Base-by-base conservation (phyloP, 2,113 vertebrate genomes). In the Zosterops borbonicus region DNA sequence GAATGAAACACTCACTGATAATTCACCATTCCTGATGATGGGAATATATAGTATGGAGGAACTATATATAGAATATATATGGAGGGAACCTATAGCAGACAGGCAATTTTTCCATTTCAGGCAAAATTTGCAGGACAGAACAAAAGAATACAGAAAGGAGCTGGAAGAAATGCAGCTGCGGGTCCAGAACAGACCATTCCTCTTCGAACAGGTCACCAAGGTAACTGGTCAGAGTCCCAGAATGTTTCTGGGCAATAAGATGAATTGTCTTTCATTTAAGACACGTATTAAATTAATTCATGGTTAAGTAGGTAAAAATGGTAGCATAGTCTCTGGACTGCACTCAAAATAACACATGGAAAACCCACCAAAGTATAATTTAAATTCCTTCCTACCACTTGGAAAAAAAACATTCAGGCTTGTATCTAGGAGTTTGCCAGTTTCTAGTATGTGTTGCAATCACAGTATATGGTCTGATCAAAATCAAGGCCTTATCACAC, bases 181-280 rank as follows among this genome's bases (percentile, higher is more conserved):
- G 93, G 98, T 99, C 84, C 98, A 97, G 59, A 97, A 96, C 60
- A 98, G 98, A 69, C 99, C 99, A 4, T 99, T 98, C 94, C 98
- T 99, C 92, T 99, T 99, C 7, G 98, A 99, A 95, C 98, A 98
- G 96, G 97, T 99, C 95, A 98, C 98, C 39, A 98, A 98, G 98
- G 98, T 98, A 98, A 98, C 78, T 52, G 41, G 22, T 83, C 55
- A 60, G 81, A 82, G 39, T 77, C 81, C 55, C 42, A 35, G 47
- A 41, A 14, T 53, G n/a, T 81, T 80, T 88, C 71, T 92, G 56
- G 47, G 24, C 12, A 25, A 70, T 33, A 77, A 39, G 22, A 74
- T 59, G 59, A 12, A 25, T 41, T 70, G 9, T 27, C 39, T 90
- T 92, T 86, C 14, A n/a, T 63, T 86, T 42, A 83, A 80, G 63